Percentiles rank a stretch among this genome's conserved stretches.
These are phyloP conservation scores for Caerostris darwini DNA, from an alignment of 1,140 invertebrate species.

Conservation along the genomic window DNA sequence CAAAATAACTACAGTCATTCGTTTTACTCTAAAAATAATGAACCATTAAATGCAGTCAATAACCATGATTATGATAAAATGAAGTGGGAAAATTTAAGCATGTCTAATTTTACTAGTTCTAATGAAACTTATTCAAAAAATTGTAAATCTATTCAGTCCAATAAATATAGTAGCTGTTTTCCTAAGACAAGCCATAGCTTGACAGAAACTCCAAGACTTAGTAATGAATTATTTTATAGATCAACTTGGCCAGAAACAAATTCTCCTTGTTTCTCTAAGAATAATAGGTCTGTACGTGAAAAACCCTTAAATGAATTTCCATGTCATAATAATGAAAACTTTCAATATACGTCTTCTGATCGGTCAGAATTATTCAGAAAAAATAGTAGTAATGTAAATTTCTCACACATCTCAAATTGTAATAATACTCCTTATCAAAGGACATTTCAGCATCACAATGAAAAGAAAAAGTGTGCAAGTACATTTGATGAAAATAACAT, in stretches of 20 bases:
- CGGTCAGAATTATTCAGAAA: neutral
- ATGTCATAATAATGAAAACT: neutral
- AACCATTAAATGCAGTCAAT: neutral
- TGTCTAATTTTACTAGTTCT: neutral
- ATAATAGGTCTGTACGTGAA: neutral
- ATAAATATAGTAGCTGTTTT: neutral
- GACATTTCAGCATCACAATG: neutral
- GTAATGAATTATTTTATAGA: neutral
- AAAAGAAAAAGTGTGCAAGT: neutral
- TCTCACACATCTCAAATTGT: neutral
- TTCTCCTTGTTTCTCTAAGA: neutral
- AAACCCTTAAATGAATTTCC: neutral
- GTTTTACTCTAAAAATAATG: neutral
- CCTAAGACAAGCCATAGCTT: neutral
- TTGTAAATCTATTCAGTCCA: neutral
- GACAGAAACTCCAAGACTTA: neutral
- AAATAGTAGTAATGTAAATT: neutral
- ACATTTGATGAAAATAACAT: neutral
- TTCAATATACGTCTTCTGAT: neutral
- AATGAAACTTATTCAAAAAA: neutral
- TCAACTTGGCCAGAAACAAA: neutral
- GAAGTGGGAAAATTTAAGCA: conserved; percentile 4
- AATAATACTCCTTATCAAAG: neutral
- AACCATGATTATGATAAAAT: neutral
- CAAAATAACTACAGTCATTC: neutral